These are phyloP conservation scores for Pseudococcus longispinus DNA, from an alignment of 2,888 invertebrate genomes.

Conservation along the genomic window DNA sequence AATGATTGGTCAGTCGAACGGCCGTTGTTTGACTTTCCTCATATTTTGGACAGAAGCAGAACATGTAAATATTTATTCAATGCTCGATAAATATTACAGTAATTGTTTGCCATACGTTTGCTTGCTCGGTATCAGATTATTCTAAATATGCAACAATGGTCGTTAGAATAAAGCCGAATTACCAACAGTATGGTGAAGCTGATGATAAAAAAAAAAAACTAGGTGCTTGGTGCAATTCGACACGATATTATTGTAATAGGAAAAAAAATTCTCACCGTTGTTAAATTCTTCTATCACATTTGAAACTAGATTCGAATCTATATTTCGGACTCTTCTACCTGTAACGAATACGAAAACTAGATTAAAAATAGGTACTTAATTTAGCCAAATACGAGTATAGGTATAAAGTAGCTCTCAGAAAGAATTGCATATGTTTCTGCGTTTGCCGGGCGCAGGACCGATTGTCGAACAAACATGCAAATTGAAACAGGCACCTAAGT, in stretches of 20 bases:
- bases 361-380: background rate
- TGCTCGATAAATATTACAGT: conserved; percentile 42
- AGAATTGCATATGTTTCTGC: background rate
- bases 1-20: conserved; percentile 39
- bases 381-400: background rate
- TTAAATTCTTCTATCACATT: conserved; percentile 52
- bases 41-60: conserved; percentile 31
- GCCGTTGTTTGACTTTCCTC: conserved; percentile 36
- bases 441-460: background rate
- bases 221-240: background rate
- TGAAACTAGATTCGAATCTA: conserved; percentile 44
- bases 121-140: conserved; percentile 30
- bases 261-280: conserved; percentile 43
- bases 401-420: background rate
- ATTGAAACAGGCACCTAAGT: background rate
- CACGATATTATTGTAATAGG: too few relatives aligned
- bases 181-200: background rate
- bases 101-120: conserved; percentile 37
- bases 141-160: conserved; percentile 29
- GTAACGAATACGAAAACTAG: background rate
- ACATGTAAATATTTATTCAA: conserved; percentile 33
- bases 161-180: background rate
- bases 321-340: conserved; percentile 47
- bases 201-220: background rate
- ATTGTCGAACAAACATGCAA: conserved; percentile 13